These are phyloP conservation scores for Gryllus longicercus DNA, from an alignment of 2,888 invertebrate genomes.

Conservation along the genomic window DNA sequence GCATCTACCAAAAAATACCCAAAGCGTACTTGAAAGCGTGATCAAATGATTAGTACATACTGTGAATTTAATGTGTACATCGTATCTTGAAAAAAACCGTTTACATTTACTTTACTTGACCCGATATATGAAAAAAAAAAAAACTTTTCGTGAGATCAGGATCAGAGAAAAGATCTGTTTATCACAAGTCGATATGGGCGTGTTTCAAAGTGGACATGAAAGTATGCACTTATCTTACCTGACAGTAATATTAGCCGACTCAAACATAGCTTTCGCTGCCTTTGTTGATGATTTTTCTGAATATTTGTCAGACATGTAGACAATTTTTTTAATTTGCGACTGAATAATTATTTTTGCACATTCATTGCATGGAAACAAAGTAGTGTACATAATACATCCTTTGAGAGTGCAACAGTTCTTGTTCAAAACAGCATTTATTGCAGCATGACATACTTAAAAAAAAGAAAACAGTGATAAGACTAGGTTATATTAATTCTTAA, in stretches of 20 bases:
- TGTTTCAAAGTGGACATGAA: too few relatives aligned
- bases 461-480: neutral
- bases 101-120: too few relatives aligned
- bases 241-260: slow-evolving; percentile 69
- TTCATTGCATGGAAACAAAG: slow-evolving; percentile 94
- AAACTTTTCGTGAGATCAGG: too few relatives aligned
- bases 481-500: neutral
- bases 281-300: slow-evolving; percentile 60
- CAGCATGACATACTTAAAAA: slow-evolving; percentile 88
- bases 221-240: slow-evolving; percentile 48
- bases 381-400: slow-evolving; percentile 81
- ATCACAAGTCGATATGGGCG: too few relatives aligned
- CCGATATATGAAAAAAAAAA: too few relatives aligned
- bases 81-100: too few relatives aligned
- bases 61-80: too few relatives aligned
- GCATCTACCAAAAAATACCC: too few relatives aligned
- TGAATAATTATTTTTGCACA: slow-evolving; percentile 97
- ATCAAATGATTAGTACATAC: too few relatives aligned
- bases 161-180: too few relatives aligned
- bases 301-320: slow-evolving; percentile 82
- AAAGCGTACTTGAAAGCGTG: too few relatives aligned
- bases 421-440: slow-evolving; percentile 94
- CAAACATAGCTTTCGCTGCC: slow-evolving; percentile 80
- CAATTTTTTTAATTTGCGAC: slow-evolving; percentile 74
- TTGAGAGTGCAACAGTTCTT: slow-evolving; percentile 75